Evolutionary conservation across 2,888 invertebrate genomes (phyloP), one percentile per base, ranked within the genome.

Genomic region (Onchidella celtica): DNA sequence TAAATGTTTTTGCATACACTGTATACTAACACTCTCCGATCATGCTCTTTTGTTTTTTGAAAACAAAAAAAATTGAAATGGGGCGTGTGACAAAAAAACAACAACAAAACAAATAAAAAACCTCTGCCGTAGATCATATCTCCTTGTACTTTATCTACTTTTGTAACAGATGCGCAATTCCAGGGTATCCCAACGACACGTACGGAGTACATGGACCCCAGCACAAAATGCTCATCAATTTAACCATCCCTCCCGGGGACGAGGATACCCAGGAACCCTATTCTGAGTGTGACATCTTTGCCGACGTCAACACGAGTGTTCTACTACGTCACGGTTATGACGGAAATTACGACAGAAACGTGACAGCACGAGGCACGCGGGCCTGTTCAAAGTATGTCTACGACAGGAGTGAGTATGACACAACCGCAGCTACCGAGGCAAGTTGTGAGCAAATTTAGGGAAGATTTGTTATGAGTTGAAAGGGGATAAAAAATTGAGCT

Each of bases 171-270:
- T 90, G 90, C 70, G 85, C 85, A 6, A 78, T 90, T 3, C 89
- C 89, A 9, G 85, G 84, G 0, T 85, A 84, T 14, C 66, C 82
- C 0, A 89, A 89, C 69, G 90, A 90, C 83, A 89, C 88, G 2
- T 90, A 86, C 65, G 82, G 72, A 6, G 73, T 88, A n/a, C 87
- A 87, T 61, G 77, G 65, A 68, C 74, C 78, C 0, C 57, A 61
- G 29, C 90, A 89, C 55, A 74, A 77, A 63, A 17, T 38, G 32
- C 59, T 87, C 32, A 81, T 89, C 55, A 85, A 87, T 66, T 55
- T 72, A 11, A 84, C 85, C 29, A 88, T 89, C 24, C 89, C 89
- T 0, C 65, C 66, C 0, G 47, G 29, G 9, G 73, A 57, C 4
- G 55, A 73, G 14, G 73, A n/a, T 4, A 17, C 69, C 6, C n/a